phyloP scores from a whole-genome alignment of 2,797 vertebrate genomes.

The Dendrocincla fuliginosa region DNA sequence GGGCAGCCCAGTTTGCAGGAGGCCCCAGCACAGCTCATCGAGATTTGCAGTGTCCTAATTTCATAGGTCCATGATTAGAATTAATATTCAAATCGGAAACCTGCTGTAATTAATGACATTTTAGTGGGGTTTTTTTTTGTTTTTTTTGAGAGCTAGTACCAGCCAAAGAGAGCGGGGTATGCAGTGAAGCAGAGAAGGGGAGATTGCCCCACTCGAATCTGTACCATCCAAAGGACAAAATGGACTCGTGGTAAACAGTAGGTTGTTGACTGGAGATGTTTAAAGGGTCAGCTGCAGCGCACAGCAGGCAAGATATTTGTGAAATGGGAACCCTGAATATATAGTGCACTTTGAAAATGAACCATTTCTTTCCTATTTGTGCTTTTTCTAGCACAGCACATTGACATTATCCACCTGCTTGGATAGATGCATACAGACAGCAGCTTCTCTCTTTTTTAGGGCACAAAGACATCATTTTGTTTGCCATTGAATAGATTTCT shows the following conservation, averaged over 20 bases:
- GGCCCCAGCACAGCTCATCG: not conserved
- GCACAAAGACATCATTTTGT: slow-evolving; percentile 10
- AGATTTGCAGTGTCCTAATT: slow-evolving; percentile 70
- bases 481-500: slow-evolving; percentile 9
- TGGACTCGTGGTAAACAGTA: slow-evolving; percentile 57
- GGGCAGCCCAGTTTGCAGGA: slow-evolving; percentile 35
- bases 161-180: slow-evolving; percentile 49
- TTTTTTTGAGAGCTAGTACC: slow-evolving; percentile 27
- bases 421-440: not conserved
- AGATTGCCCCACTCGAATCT: slow-evolving; percentile 64
- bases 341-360: slow-evolving; percentile 53
- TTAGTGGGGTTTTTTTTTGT: not conserved
- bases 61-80: slow-evolving; percentile 64
- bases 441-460: slow-evolving; percentile 33
- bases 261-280: slow-evolving; percentile 64
- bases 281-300: slow-evolving; percentile 70
- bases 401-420: slow-evolving; percentile 50
- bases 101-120: slow-evolving; percentile 66
- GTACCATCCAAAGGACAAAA: slow-evolving; percentile 73
- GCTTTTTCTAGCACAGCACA: slow-evolving; percentile 45
- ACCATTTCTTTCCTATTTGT: slow-evolving; percentile 54
- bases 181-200: slow-evolving; percentile 65
- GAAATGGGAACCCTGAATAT: slow-evolving; percentile 64
- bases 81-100: slow-evolving; percentile 56
- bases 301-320: slow-evolving; percentile 72